These are phyloP conservation scores for Hecatera dysodea DNA, from an alignment of 2,888 invertebrate genomes.

Conservation along the genomic window DNA sequence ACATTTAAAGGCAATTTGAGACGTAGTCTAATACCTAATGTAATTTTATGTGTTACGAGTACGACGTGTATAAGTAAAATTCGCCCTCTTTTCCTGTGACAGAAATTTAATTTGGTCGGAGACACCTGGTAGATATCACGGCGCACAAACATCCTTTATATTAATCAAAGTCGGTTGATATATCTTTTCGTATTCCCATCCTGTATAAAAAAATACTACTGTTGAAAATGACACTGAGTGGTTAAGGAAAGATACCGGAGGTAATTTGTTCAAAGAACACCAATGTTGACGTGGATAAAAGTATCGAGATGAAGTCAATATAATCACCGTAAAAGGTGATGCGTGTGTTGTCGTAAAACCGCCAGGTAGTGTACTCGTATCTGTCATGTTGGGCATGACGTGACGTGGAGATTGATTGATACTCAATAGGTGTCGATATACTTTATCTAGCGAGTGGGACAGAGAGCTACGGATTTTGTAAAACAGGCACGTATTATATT, in stretches of 20 bases:
- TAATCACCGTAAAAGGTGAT: constrained; percentile 52
- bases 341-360: constrained; percentile 29
- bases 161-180: constrained; percentile 55
- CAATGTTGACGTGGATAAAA: constrained; percentile 23
- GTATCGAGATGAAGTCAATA: constrained; percentile 30
- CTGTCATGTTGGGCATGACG: constrained; percentile 44
- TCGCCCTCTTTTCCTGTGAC: constrained; percentile 60
- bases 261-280: constrained; percentile 27
- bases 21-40: constrained; percentile 43
- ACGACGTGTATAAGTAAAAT: constrained; percentile 54
- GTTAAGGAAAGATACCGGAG: constrained; percentile 4
- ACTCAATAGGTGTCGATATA: constrained; percentile 17
- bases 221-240: constrained; percentile 14
- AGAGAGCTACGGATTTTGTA: neutral
- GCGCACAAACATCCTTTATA: constrained; percentile 65
- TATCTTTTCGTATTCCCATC: constrained; percentile 34
- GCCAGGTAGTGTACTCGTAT: constrained; percentile 8
- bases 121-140: constrained; percentile 68
- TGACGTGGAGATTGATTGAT: constrained; percentile 50
- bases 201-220: constrained; percentile 20
- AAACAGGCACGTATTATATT: neutral
- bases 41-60: constrained; percentile 44
- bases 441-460: neutral
- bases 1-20: constrained; percentile 40
- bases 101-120: constrained; percentile 70